Percentiles rank a stretch among this genome's conserved stretches.
These are phyloP conservation scores for Bombyx huttoni DNA, from an alignment of 2,888 invertebrate genomes.

Conservation along the genomic window DNA sequence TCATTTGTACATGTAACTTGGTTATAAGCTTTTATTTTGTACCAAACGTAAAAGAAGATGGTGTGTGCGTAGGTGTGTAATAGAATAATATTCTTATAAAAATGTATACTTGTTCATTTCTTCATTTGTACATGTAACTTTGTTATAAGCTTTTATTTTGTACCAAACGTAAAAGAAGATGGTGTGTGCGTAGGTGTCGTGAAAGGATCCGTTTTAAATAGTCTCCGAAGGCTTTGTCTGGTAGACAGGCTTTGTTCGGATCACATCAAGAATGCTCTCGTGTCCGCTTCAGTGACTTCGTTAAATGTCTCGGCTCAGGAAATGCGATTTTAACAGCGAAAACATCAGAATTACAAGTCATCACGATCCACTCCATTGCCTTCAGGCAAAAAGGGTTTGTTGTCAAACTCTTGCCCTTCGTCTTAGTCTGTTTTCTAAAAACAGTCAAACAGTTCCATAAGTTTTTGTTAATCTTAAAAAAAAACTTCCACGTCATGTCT, in stretches of 20 bases:
- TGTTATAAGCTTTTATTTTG: conserved; percentile 14
- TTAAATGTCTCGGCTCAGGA: conserved; percentile 59
- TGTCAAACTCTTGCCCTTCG: conserved; percentile 50
- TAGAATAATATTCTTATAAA: too few species aligned
- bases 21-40: conserved; percentile 14
- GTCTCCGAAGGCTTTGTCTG: conserved; percentile 53
- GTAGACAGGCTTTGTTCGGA: conserved; percentile 39
- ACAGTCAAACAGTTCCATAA: conserved; percentile 27
- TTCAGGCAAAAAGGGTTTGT: conserved; percentile 61
- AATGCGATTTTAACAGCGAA: conserved; percentile 70
- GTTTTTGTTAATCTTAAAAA: not conserved
- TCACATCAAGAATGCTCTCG: conserved; percentile 44
- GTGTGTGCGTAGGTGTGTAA: conserved; percentile 32
- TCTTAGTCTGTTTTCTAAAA: conserved; percentile 43
- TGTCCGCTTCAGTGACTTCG: conserved; percentile 46
- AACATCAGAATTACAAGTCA: conserved; percentile 69
- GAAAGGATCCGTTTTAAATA: conserved; percentile 59
- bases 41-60: conserved; percentile 16
- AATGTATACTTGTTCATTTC: too few species aligned
- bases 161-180: conserved; percentile 15
- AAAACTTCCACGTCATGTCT: too few species aligned
- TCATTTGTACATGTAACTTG: too few species aligned
- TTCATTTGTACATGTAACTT: too few species aligned
- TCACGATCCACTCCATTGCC: conserved; percentile 57
- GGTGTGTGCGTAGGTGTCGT: conserved; percentile 48